phyloP scores from a whole-genome alignment of 1,140 invertebrate genomes.

The Euglossa dilemma region DNA sequence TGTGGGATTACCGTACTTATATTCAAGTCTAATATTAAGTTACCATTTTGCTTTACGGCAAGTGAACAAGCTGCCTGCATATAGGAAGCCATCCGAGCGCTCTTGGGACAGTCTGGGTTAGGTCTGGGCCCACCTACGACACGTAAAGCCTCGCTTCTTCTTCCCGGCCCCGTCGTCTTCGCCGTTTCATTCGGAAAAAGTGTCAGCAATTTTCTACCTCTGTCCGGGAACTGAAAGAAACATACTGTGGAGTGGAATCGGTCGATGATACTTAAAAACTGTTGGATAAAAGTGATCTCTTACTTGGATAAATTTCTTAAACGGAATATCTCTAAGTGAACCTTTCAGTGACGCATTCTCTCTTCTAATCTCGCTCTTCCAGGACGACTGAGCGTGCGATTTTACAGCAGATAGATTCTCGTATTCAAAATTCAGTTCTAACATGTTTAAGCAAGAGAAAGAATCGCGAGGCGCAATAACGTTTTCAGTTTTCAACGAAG shows the following conservation, averaged over 20 bases:
- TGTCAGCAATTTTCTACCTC: neutral
- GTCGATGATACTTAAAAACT: neutral
- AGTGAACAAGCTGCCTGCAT: conserved; percentile 83
- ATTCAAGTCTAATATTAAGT: conserved; percentile 83
- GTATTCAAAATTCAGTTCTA: neutral
- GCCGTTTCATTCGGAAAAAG: conserved; percentile 9
- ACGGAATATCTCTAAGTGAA: neutral
- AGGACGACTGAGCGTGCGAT: too few species aligned
- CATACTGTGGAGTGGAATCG: neutral
- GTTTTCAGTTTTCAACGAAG: neutral
- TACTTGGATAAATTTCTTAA: neutral
- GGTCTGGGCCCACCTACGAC: conserved; percentile 75
- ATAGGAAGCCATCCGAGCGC: conserved; percentile 82
- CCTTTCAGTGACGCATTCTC: neutral
- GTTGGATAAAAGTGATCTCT: conserved; percentile 1
- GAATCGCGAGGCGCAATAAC: neutral
- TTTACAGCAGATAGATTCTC: neutral
- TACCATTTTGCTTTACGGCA: conserved; percentile 83
- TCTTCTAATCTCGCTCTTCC: too few species aligned
- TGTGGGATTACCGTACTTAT: conserved; percentile 83
- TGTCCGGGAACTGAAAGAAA: neutral
- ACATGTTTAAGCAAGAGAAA: too few species aligned
- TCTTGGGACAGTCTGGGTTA: conserved; percentile 78
- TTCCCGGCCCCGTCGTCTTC: neutral
- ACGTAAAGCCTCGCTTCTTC: conserved; percentile 49